Evolutionary conservation across 2,113 vertebrate species (phyloP).

Genomic region (Burhinus oedicnemus): DNA sequence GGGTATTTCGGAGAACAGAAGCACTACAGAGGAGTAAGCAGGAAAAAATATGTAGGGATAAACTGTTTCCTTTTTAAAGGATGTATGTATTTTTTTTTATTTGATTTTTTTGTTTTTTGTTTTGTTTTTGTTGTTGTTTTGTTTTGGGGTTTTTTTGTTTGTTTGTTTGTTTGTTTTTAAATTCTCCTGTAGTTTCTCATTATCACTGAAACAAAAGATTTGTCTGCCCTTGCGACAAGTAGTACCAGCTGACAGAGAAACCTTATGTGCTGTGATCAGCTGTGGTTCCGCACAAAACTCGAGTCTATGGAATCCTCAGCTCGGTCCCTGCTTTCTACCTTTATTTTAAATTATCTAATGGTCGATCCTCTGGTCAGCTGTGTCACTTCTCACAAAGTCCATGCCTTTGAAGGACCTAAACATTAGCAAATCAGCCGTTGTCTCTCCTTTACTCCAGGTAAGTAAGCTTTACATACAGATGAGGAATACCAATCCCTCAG

Average conservation of each 20-base stretch:
- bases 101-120: not conserved
- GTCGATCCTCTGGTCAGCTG: not conserved
- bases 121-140: no score
- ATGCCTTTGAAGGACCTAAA: not conserved
- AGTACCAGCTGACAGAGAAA: slow-evolving; percentile 40
- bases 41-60: not conserved
- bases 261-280: slow-evolving; percentile 34
- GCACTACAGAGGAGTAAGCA: not conserved
- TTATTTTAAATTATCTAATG: not conserved
- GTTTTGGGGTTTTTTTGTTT: no score
- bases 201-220: slow-evolving; percentile 43
- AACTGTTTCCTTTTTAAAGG: not conserved
- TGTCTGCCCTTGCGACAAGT: slow-evolving; percentile 47
- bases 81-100: not conserved
- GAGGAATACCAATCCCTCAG: not conserved
- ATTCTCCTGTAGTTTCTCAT: not conserved
- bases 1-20: not conserved
- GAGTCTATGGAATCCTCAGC: slow-evolving; percentile 14
- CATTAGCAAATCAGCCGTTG: not conserved
- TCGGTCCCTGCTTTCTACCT: not conserved
- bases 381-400: not conserved
- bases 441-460: not conserved
- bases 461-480: not conserved
- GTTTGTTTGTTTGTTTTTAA: no score
- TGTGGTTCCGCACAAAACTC: slow-evolving; percentile 39